Conservation (phyloP, 2,113 vertebrate genomes). For the Smithornis capensis region DNA sequence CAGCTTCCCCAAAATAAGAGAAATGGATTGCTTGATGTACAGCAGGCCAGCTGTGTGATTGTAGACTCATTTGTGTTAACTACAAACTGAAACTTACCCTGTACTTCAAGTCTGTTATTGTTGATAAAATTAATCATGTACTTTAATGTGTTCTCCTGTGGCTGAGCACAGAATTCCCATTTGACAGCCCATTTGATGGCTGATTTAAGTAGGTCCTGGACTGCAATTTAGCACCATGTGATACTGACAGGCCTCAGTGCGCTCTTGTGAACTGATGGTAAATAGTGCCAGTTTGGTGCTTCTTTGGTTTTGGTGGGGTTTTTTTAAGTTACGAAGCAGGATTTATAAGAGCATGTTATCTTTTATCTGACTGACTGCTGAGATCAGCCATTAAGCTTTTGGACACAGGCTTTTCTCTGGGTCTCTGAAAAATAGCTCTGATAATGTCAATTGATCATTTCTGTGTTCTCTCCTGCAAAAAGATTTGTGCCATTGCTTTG, state of each 20-base stretch:
- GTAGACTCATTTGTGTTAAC: background rate
- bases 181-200: background rate
- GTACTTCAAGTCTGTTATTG: background rate
- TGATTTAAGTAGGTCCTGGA: background rate
- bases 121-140: background rate
- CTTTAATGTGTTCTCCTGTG: background rate
- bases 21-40: background rate
- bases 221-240: background rate
- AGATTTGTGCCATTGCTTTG: rapidly evolving
- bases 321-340: background rate
- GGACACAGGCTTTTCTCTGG: background rate
- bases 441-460: background rate
- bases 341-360: background rate
- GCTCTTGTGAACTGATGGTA: background rate
- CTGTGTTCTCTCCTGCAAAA: background rate
- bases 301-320: background rate
- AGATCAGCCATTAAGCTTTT: background rate
- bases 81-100: background rate
- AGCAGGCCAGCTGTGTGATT: background rate
- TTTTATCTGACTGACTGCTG: background rate
- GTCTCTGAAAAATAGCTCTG: background rate
- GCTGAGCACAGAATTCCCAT: background rate
- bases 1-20: background rate
- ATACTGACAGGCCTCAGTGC: background rate
- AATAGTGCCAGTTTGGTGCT: background rate